Percentiles rank a stretch among this genome's conserved stretches.
Evolutionary conservation across 2,888 invertebrate species (phyloP).

Genomic region (Encarsia formosa): DNA sequence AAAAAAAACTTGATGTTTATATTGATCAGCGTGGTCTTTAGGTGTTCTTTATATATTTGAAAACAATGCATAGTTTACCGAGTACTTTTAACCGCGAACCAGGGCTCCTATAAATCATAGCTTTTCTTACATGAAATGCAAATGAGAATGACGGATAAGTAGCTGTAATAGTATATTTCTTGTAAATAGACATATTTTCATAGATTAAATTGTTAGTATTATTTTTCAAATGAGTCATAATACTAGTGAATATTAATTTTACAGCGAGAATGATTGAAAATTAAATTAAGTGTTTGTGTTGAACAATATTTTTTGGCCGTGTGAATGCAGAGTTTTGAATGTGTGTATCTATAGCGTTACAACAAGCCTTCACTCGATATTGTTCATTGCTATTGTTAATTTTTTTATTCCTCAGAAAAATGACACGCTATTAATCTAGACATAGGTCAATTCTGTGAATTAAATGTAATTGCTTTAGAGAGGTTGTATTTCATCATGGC

Average conservation of each 20-base stretch:
- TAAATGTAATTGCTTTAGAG: conserved; percentile 19
- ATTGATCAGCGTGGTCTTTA: too few species aligned
- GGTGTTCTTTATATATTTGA: too few species aligned
- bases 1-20: too few species aligned
- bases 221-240: conserved; percentile 6
- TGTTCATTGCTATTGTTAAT: conserved; percentile 19
- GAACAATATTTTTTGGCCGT: not conserved
- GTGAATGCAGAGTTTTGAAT: not conserved
- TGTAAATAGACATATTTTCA: conserved; percentile 25
- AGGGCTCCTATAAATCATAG: too few species aligned
- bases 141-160: too few species aligned
- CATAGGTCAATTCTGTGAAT: conserved; percentile 10
- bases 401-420: conserved; percentile 15
- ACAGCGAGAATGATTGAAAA: not conserved
- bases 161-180: conserved; percentile 2
- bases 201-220: conserved; percentile 19
- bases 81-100: too few species aligned
- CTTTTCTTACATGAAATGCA: too few species aligned
- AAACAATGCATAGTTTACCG: too few species aligned
- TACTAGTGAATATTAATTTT: not conserved
- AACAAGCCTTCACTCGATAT: conserved; percentile 11
- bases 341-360: not conserved
- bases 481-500: conserved; percentile 10
- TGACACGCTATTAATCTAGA: conserved; percentile 9
- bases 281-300: conserved; percentile 8